Base-by-base conservation (phyloP, 2,113 vertebrate species). In the Spea bombifrons region DNA sequence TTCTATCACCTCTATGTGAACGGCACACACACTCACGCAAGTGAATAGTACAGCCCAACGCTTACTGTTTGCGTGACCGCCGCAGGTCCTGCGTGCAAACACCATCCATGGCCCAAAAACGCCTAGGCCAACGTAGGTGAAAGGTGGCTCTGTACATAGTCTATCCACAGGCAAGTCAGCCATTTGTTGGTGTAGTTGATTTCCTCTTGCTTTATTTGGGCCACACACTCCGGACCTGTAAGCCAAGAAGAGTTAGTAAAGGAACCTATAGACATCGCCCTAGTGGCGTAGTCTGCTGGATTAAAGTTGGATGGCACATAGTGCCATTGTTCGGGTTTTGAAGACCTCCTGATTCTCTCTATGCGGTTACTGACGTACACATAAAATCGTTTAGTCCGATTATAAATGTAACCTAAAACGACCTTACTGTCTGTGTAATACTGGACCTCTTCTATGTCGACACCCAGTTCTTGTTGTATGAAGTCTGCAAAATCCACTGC, bases 1-100 rank as follows among this genome's bases (percentile, higher is more conserved):
- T 59, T 59, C 55, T 9, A 43, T 80, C 2, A 85, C 59, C 52
- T 85, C 81, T 5, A 83, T 67, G 63, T 86, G 84, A 0, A 84
- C 57, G 8, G 83, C 80, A 46, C 66, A 15, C 4, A 75, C 74
- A 45, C 17, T 75, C 30, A 86, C 5, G 43, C 80, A 82, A 12
- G 80, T 75, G 48, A 84, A 84, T 7, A 82, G n/a, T 7, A 84
- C 66, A n/a, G 61, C 61, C 61, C 61, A 64, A 12, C 12, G 8
- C 61, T 64, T 64, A 64, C 3, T 63, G 8, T 63, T 15, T 63
- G 61, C 61, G 15, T 7, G 15, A 17, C 15, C 1, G 5, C 61
- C 12, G 6, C 13, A 2, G 12, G 61, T 64, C 8, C 15, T 12
- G 15, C 16, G 13, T 13, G 61, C 8, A 6, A 64, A 12, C 15